phyloP scores from a whole-genome alignment of 2,113 vertebrate species.

The Mirza zaza region DNA sequence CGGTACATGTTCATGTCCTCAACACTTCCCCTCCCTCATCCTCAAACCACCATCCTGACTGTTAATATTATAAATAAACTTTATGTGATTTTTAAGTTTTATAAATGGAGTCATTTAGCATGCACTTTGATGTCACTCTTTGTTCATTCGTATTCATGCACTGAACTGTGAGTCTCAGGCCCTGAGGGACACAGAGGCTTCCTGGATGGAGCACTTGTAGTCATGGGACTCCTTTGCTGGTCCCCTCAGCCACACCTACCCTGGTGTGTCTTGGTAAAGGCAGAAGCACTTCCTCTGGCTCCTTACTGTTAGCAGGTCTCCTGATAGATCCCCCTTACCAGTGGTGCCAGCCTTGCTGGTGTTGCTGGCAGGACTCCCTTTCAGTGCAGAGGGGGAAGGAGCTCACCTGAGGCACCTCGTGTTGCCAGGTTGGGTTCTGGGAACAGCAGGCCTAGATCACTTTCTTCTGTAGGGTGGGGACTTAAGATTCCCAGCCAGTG shows the following conservation, averaged over 20 bases:
- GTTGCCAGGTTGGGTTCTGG: background rate
- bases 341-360: background rate
- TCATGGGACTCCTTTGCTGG: background rate
- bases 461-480: background rate
- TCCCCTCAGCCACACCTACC: accelerated
- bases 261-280: too few relatives aligned
- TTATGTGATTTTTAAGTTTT: background rate
- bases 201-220: background rate
- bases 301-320: background rate
- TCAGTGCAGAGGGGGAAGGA: background rate
- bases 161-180: background rate
- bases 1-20: accelerated
- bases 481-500: background rate
- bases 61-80: background rate
- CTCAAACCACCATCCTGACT: accelerated
- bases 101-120: background rate
- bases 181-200: background rate
- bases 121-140: background rate
- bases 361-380: background rate
- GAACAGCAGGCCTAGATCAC: background rate
- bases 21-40: background rate
- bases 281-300: background rate
- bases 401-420: background rate
- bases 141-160: background rate
- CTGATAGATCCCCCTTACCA: background rate